Percentiles rank a stretch among this genome's conserved stretches.
Conservation (phyloP, 2,113 vertebrate species). For the Formicarius rufipectus region DNA sequence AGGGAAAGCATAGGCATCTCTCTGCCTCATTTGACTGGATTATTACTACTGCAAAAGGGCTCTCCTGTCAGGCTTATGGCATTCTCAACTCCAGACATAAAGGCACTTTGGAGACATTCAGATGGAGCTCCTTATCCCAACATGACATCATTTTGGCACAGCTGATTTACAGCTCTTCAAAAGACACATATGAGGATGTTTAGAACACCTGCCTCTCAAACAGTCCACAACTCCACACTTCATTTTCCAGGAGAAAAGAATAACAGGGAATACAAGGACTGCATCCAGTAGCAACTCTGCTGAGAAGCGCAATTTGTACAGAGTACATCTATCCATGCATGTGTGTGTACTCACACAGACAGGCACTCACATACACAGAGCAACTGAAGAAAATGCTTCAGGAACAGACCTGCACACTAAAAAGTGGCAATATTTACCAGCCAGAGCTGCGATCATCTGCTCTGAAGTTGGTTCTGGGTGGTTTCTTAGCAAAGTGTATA, state of each 20-base stretch:
- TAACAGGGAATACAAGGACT: not conserved
- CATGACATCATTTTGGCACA: not conserved
- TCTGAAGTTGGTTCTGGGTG: slow-evolving; percentile 76
- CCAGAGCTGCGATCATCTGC: slow-evolving; percentile 77
- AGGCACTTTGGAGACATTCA: not conserved
- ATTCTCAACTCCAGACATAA: not conserved
- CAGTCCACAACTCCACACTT: not conserved
- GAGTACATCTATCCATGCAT: not conserved
- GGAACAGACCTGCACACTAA: not conserved
- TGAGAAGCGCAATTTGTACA: not conserved
- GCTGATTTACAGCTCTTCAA: not conserved
- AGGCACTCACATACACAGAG: not conserved
- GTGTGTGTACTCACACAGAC: not conserved
- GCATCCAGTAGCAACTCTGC: not conserved
- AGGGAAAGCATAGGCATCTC: not conserved
- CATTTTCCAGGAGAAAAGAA: not conserved
- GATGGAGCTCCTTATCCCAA: not conserved
- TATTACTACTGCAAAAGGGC: not conserved
- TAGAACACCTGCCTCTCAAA: not conserved
- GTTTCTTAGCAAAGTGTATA: slow-evolving; percentile 85
- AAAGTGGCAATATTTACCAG: slow-evolving; percentile 61
- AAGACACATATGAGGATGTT: not conserved
- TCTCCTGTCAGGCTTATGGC: not conserved
- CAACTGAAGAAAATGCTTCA: not conserved
- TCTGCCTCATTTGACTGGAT: not conserved